Evolutionary conservation across 2,113 vertebrate genomes (phyloP), one percentile per base, ranked within the genome.

Genomic region (Pongo pygmaeus): DNA sequence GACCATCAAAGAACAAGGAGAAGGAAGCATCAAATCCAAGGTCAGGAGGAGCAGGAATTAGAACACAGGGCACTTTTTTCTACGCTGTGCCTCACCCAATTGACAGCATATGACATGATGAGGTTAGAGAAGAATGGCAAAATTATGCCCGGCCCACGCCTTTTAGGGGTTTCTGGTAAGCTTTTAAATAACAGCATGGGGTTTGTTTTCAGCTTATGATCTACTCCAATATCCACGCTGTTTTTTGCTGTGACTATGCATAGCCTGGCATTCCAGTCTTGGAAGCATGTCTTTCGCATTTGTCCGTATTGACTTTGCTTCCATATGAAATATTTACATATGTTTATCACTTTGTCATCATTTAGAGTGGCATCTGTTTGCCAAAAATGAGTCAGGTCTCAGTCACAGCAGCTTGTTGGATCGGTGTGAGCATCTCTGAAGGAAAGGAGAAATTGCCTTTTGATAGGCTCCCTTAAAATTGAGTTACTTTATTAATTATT

Each of bases 321-420:
- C 80, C 88, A 92, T 97, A 90, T 96, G 95, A 98, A 98, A 98
- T 98, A 98, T 97, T 98, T 97, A 98, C 84, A 96, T 97, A 88
- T 83, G 84, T 97, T 98, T 97, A 96, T 97, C 79, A 92, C 77
- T 97, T 92, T 89, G 93, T 97, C 96, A 92, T 95, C 96, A 96
- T 94, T 96, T 93, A 93, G 59, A 84, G 88, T 70, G 91, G 96
- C 97, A 97, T 97, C 95, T 98, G 94, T 92, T 97, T 97, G 95
- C 92, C 38, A 35, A 96, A 97, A 96, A 92, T 97, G 97, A 97
- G 90, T 96, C 95, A 97, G 96, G 89, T 95, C 93, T 94, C 93
- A 96, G 80, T 64, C 96, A 94, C 80, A 90, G 93, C 95, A 97
- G 90, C 67, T 96, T 96, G 84, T 95, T 70, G 48, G 27, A 85